phyloP scores from a whole-genome alignment of 2,797 vertebrate species.

The Acrocephalus scirpaceus region DNA sequence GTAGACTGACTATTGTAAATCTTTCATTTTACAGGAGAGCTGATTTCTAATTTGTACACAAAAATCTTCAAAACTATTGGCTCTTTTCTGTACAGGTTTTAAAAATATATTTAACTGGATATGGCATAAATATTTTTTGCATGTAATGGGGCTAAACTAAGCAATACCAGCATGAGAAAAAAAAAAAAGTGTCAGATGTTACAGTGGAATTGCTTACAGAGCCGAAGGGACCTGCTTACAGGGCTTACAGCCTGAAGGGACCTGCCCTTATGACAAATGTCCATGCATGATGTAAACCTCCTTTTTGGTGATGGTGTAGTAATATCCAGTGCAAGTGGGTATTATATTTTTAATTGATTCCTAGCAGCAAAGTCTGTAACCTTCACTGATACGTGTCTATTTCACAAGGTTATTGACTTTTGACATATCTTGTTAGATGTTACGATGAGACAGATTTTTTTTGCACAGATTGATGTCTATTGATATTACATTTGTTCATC shows the following conservation, averaged over 20 bases:
- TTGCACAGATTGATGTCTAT: slow-evolving; percentile 61
- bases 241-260: background rate
- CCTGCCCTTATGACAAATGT: background rate
- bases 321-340: slow-evolving; percentile 40
- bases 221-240: background rate
- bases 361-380: slow-evolving; percentile 51
- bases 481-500: slow-evolving; percentile 67
- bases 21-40: background rate
- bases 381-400: slow-evolving; percentile 52
- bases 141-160: background rate
- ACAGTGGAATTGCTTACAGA: background rate
- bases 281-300: slow-evolving; percentile 1
- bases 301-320: background rate
- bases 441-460: slow-evolving; percentile 30
- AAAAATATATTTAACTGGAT: background rate
- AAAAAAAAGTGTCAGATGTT: background rate
- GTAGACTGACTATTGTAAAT: background rate
- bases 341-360: slow-evolving; percentile 67
- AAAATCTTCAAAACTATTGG: background rate
- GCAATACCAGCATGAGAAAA: background rate
- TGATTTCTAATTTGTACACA: background rate
- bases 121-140: background rate
- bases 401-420: slow-evolving; percentile 63
- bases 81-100: background rate
- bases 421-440: slow-evolving; percentile 23